A percentile compares a stretch with the other conserved stretches of the same genome.
These are phyloP conservation scores for Ericerus pela DNA, from an alignment of 1,140 invertebrate species.

Conservation along the genomic window DNA sequence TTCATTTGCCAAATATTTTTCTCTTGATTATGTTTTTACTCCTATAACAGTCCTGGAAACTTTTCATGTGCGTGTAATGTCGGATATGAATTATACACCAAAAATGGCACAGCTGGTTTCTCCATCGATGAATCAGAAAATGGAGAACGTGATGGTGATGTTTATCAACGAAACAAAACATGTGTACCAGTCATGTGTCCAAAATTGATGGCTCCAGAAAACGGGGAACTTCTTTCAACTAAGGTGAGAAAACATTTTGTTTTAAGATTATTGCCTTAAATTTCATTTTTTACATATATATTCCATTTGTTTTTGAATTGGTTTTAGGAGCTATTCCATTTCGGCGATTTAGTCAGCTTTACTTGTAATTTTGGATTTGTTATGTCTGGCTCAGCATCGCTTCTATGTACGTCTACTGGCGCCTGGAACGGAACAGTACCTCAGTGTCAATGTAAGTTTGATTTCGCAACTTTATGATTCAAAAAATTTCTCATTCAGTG, in stretches of 20 bases:
- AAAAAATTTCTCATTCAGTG: too few species aligned
- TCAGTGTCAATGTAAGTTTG: slow-evolving; percentile 69
- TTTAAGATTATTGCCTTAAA: too few species aligned
- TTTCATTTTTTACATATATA: not conserved
- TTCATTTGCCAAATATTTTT: not conserved
- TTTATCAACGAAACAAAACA: slow-evolving; percentile 83
- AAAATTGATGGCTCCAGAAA: slow-evolving; percentile 59
- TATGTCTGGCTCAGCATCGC: slow-evolving; percentile 63
- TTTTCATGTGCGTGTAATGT: slow-evolving; percentile 80
- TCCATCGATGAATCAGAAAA: slow-evolving; percentile 64
- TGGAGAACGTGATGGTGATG: slow-evolving; percentile 72
- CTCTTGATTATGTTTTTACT: slow-evolving; percentile 19
- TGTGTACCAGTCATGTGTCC: slow-evolving; percentile 89
- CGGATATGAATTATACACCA: slow-evolving; percentile 77
- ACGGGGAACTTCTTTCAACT: slow-evolving; percentile 73
- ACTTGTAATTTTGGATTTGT: slow-evolving; percentile 92
- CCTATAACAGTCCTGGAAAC: slow-evolving; percentile 59
- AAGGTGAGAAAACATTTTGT: slow-evolving; percentile 33
- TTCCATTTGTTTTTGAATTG: slow-evolving; percentile 13
- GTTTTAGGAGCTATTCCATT: slow-evolving; percentile 55
- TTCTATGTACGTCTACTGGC: slow-evolving; percentile 78
- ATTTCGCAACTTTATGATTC: slow-evolving; percentile 13
- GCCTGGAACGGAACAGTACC: slow-evolving; percentile 87
- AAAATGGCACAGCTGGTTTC: slow-evolving; percentile 85
- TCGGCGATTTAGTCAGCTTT: slow-evolving; percentile 79